Conservation (phyloP, 37 sponge, comb jelly and placozoan genomes). For the Aplysina aerophoba region DNA sequence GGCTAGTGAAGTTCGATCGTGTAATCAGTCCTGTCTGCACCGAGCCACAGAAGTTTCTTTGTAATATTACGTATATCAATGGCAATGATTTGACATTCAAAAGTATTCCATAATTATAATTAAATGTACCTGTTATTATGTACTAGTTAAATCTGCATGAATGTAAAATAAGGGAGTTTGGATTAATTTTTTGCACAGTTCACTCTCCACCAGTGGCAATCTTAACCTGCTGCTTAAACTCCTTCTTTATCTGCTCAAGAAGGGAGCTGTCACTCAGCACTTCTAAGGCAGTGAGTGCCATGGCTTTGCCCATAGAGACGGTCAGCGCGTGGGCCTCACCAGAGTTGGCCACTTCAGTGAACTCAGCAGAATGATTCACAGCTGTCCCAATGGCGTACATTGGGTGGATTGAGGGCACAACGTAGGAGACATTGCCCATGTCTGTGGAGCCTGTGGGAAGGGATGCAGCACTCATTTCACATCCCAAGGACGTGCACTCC, state of each 20-base stretch:
- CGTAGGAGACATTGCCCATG: constrained; percentile 90
- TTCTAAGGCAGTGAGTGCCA: constrained; percentile 79
- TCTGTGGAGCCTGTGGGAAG: constrained; percentile 75
- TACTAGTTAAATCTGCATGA: too few relatives aligned
- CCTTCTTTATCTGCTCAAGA: constrained; percentile 44
- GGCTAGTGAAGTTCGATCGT: too few relatives aligned
- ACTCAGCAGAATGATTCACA: constrained; percentile 74
- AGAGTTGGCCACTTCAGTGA: constrained; percentile 64
- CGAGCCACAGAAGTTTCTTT: too few relatives aligned
- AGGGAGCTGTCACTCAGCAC: constrained; percentile 62
- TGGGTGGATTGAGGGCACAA: constrained; percentile 86
- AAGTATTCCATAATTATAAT: too few relatives aligned
- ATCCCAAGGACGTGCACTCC: constrained; percentile 44
- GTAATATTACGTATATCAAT: too few relatives aligned
- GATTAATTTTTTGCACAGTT: too few relatives aligned
- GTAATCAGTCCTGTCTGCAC: too few relatives aligned
- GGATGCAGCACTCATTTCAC: not conserved
- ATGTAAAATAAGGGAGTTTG: too few relatives aligned
- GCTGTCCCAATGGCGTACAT: constrained; percentile 71
- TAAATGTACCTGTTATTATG: too few relatives aligned
- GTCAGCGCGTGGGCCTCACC: constrained; percentile 63
- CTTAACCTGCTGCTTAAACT: constrained; percentile 28
- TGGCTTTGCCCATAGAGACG: constrained; percentile 68
- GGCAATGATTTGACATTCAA: too few relatives aligned
- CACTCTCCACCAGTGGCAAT: too few relatives aligned